Percentiles rank a stretch among this genome's conserved stretches.
phyloP scores from a whole-genome alignment of 2,797 vertebrate genomes.

The Tangara arthus region DNA sequence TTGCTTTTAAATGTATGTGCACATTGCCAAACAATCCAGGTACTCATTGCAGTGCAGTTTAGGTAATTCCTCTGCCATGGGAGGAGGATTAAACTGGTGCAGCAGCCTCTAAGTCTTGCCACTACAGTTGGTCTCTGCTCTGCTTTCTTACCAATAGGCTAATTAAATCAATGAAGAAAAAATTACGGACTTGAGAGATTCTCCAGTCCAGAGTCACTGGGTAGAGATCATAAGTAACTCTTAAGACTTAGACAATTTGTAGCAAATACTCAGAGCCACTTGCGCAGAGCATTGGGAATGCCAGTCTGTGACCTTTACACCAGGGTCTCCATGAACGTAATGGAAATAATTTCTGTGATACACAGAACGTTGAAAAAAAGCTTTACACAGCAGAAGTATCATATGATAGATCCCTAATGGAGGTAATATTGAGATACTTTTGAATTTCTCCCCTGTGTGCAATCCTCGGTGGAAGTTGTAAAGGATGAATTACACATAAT shows the following conservation, averaged over 20 bases:
- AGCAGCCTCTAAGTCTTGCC: not conserved
- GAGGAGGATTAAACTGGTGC: not conserved
- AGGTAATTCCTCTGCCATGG: not conserved
- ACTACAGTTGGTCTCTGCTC: not conserved
- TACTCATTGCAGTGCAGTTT: not conserved
- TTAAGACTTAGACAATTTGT: not conserved
- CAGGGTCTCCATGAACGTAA: not conserved
- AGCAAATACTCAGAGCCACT: not conserved
- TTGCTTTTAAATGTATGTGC: not conserved
- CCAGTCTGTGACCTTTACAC: not conserved
- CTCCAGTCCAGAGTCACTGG: not conserved
- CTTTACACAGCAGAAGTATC: not conserved
- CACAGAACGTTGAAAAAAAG: not conserved
- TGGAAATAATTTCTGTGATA: not conserved
- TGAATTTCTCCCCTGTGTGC: not conserved
- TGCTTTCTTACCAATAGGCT: not conserved
- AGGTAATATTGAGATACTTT: not conserved
- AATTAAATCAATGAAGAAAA: not conserved
- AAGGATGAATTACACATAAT: not conserved
- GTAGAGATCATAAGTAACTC: not conserved
- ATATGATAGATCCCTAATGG: not conserved
- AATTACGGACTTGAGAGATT: not conserved
- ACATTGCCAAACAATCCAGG: not conserved
- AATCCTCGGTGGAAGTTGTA: not conserved
- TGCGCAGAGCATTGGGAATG: not conserved